phyloP scores from a whole-genome alignment of 1,140 invertebrate species.

The Chrysomallon squamiferum region DNA sequence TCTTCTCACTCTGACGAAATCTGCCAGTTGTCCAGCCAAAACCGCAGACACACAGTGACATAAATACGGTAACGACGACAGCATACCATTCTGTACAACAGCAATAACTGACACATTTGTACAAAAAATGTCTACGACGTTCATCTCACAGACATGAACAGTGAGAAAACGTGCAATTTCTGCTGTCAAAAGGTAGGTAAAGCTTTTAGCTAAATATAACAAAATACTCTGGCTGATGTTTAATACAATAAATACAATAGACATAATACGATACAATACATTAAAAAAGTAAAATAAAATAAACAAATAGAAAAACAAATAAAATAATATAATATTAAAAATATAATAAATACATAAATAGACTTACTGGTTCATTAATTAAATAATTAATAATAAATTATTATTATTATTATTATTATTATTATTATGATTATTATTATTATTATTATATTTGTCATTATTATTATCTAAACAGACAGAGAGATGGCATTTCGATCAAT shows the following conservation, averaged over 20 bases:
- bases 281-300: too few species aligned
- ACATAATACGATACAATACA: neutral
- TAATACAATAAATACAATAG: neutral
- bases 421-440: too few species aligned
- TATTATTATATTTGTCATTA: too few species aligned
- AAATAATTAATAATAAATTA: too few species aligned
- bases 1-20: conserved; percentile 72
- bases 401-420: too few species aligned
- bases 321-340: too few species aligned
- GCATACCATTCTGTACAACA: conserved; percentile 77
- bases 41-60: conserved; percentile 80
- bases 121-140: neutral
- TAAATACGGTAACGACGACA: conserved; percentile 86
- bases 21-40: conserved; percentile 78
- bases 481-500: too few species aligned
- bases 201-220: neutral
- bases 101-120: too few species aligned
- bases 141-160: neutral
- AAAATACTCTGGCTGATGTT: neutral
- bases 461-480: too few species aligned
- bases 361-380: too few species aligned
- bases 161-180: neutral
- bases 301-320: too few species aligned
- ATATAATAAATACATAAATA: too few species aligned
- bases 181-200: neutral